Evolutionary conservation across 2,888 invertebrate species (phyloP), one percentile per base, ranked within the genome.

Genomic region (Acanthosepion esculentum): DNA sequence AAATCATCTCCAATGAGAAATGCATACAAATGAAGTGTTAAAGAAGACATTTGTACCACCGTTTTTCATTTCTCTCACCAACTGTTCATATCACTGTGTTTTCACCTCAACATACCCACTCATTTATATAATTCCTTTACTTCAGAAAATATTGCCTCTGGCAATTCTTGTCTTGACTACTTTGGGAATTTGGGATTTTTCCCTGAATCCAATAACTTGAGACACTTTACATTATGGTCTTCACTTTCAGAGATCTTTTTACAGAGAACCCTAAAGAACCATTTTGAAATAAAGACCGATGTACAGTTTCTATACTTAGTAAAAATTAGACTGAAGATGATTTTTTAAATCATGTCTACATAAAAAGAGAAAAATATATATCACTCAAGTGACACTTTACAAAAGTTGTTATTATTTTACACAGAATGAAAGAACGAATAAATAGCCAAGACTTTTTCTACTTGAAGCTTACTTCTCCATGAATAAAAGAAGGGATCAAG

Each of bases 321-420:
- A 78, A n/a, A 78, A 78, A 78, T 78, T 78, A 29, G 78, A 29
- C 78, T 78, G 78, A 78, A 78, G 78, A 78, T 78, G n/a, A 78
- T 33, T n/a, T 78, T 78, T 78, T 2, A 78, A 78, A 78, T 78
- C 78, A 33, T 78, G 78, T 78, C 78, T n/a, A 10, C 15, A 78
- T 78, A n/a, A 78, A 78, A 78, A 33, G 78, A 78, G n/a, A 78
- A 78, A 78, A 78, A 78, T 78, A n/a, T 78, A n/a, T 33, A 5
- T 78, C n/a, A 78, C n/a, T 78, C 78, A 33, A 78, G 78, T 33
- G 78, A 78, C 78, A 78, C 78, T 78, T 78, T 78, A 12, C 1
- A 12, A n/a, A 78, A 78, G n/a, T 78, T 33, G 15, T n/a, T 78
- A 78, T 78, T 78, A 78, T 78, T 78, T 78, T 78, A 78, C 78